phyloP scores from a whole-genome alignment of 2,797 vertebrate species.

The Salarias fasciatus region DNA sequence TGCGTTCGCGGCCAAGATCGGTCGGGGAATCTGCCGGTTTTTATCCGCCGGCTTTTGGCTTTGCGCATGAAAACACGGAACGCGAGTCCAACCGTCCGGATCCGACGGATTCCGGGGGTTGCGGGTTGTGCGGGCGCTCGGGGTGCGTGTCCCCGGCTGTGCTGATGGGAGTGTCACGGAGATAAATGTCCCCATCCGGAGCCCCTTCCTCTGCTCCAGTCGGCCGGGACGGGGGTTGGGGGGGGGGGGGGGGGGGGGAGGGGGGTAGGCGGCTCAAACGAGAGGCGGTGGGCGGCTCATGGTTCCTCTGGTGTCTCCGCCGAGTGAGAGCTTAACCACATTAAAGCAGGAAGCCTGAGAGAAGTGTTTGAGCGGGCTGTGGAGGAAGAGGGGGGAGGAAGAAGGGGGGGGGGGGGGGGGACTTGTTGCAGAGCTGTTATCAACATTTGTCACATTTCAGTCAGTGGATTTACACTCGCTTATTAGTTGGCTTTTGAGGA shows the following conservation, averaged over 20 bases:
- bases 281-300: slow-evolving; percentile 6
- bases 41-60: slow-evolving; percentile 22
- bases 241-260: slow-evolving; percentile 18
- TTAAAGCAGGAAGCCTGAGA: slow-evolving; percentile 34
- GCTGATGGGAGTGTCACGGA: slow-evolving; percentile 71
- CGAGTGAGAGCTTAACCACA: slow-evolving; percentile 37
- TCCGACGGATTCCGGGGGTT: slow-evolving; percentile 24
- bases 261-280: slow-evolving; percentile 1
- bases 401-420: background rate
- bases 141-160: slow-evolving; percentile 45
- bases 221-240: slow-evolving; percentile 56
- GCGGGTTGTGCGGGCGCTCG: slow-evolving; percentile 21
- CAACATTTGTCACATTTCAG: slow-evolving; percentile 16
- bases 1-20: slow-evolving; percentile 27
- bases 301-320: slow-evolving; percentile 3
- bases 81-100: slow-evolving; percentile 6
- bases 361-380: slow-evolving; percentile 23
- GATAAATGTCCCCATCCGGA: slow-evolving; percentile 75
- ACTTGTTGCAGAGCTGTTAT: slow-evolving; percentile 4
- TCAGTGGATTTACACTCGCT: background rate
- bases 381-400: slow-evolving; percentile 1
- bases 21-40: slow-evolving; percentile 15
- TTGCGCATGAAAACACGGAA: slow-evolving; percentile 2
- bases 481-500: background rate
- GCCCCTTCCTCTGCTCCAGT: slow-evolving; percentile 60